Percentiles rank a stretch among this genome's conserved stretches.
phyloP scores from a whole-genome alignment of 2,113 vertebrate species.

The Rissa tridactyla region DNA sequence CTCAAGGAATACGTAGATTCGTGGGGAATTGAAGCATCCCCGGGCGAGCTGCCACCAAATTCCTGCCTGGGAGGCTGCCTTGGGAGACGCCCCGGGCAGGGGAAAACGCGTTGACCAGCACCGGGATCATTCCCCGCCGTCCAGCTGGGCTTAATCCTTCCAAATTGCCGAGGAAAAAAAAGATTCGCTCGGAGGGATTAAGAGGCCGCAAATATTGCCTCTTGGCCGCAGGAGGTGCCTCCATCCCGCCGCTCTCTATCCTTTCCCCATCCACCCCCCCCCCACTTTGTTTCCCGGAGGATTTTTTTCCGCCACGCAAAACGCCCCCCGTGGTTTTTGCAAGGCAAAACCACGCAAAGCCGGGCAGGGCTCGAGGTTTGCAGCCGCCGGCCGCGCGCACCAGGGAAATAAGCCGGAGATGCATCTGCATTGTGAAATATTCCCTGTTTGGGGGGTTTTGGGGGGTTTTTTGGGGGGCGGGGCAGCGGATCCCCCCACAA shows the following conservation, averaged over 20 bases:
- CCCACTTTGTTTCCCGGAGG: not conserved
- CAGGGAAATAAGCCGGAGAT: not conserved
- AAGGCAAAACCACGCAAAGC: not conserved
- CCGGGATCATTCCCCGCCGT: not conserved
- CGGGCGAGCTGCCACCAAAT: not conserved
- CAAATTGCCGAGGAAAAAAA: not conserved
- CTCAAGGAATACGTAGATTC: not conserved
- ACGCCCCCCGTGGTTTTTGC: not conserved
- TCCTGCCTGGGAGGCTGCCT: fast-evolving
- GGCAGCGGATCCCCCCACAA: not conserved
- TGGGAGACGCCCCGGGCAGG: not conserved
- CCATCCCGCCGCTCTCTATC: not conserved
- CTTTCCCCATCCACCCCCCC: fast-evolving
- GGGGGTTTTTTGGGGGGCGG: too few species aligned
- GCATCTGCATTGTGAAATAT: not conserved
- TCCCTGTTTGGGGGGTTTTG: too few species aligned
- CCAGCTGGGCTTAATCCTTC: not conserved
- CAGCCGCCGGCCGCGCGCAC: not conserved
- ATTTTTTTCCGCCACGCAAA: not conserved
- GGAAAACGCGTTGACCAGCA: not conserved
- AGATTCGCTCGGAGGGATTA: not conserved
- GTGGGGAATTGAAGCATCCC: not conserved
- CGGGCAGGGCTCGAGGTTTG: fast-evolving
- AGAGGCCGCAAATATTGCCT: not conserved
- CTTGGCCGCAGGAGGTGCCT: fast-evolving